Evolutionary conservation across 2,888 invertebrate genomes (phyloP).

Genomic region (Mythimna loreyi): DNA sequence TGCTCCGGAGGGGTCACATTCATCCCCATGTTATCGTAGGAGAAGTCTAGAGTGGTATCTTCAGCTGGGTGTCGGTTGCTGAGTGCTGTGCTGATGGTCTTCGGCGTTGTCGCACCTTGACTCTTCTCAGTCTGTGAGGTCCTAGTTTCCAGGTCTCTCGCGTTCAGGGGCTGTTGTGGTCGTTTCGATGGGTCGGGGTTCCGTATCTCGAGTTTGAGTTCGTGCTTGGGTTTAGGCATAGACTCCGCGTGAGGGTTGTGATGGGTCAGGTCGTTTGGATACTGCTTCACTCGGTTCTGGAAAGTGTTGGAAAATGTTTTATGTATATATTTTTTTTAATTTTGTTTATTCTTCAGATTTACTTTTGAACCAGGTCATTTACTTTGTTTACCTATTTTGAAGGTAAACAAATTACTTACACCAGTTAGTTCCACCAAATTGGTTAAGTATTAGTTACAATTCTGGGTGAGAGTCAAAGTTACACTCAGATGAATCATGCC

Average conservation of each 20-base stretch:
- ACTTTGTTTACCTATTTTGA: too few species aligned
- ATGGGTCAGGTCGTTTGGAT: constrained; percentile 84
- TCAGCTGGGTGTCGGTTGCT: constrained; percentile 94
- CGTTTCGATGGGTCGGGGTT: constrained; percentile 84
- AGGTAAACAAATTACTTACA: too few species aligned
- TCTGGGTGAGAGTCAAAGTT: too few species aligned
- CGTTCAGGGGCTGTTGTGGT: constrained; percentile 82
- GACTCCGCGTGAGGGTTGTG: constrained; percentile 88
- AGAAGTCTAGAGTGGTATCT: constrained; percentile 94
- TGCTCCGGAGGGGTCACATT: constrained; percentile 92
- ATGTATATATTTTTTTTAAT: background rate
- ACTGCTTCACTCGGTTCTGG: constrained; percentile 87
- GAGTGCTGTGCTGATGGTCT: constrained; percentile 93
- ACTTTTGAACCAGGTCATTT: too few species aligned
- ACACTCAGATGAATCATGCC: too few species aligned
- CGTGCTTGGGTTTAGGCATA: constrained; percentile 84
- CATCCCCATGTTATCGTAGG: constrained; percentile 95
- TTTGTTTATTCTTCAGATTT: too few species aligned
- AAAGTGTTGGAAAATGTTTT: constrained; percentile 45
- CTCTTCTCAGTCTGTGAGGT: constrained; percentile 88
- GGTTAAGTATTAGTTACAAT: too few species aligned
- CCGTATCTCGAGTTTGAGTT: constrained; percentile 84
- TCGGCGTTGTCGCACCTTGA: constrained; percentile 91
- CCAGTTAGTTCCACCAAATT: too few species aligned
- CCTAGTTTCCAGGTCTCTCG: constrained; percentile 80